phyloP scores from a whole-genome alignment of 2,888 invertebrate genomes.

The Coelogynopora nodosa region DNA sequence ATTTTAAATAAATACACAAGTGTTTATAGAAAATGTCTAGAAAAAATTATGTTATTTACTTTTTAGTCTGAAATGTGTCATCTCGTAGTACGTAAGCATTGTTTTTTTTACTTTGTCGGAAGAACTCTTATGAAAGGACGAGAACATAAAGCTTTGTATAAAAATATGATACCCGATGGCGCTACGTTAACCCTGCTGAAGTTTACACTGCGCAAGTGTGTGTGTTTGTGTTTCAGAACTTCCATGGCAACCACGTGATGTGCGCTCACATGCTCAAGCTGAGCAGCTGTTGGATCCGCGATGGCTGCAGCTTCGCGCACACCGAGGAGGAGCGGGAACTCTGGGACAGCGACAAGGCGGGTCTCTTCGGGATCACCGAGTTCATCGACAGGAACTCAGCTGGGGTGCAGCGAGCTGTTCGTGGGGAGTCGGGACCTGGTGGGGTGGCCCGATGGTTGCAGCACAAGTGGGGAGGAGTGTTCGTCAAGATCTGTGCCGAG shows the following conservation, averaged over 20 bases:
- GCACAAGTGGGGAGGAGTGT: not conserved
- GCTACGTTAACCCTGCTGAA: too few species aligned
- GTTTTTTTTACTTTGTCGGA: too few species aligned
- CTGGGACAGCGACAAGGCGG: constrained; percentile 56
- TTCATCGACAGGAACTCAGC: constrained; percentile 53
- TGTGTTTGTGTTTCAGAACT: too few species aligned
- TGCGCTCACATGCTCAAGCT: not conserved
- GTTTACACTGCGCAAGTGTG: too few species aligned
- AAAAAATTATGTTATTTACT: too few species aligned
- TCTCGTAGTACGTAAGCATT: too few species aligned
- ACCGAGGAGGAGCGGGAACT: constrained; percentile 53
- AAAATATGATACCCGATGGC: too few species aligned
- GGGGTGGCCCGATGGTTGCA: not conserved
- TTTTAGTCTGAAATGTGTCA: too few species aligned
- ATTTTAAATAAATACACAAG: too few species aligned
- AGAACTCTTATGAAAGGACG: too few species aligned
- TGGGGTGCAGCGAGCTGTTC: not conserved
- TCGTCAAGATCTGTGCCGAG: not conserved
- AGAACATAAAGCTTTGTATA: too few species aligned
- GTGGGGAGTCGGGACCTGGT: not conserved
- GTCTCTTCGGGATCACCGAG: constrained; percentile 53
- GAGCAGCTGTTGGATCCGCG: constrained; percentile 48
- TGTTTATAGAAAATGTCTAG: too few species aligned
- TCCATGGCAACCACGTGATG: not conserved
- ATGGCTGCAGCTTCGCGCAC: constrained; percentile 55